These are phyloP conservation scores for Epicampocera succincta DNA, from an alignment of 2,888 invertebrate species.

Conservation along the genomic window DNA sequence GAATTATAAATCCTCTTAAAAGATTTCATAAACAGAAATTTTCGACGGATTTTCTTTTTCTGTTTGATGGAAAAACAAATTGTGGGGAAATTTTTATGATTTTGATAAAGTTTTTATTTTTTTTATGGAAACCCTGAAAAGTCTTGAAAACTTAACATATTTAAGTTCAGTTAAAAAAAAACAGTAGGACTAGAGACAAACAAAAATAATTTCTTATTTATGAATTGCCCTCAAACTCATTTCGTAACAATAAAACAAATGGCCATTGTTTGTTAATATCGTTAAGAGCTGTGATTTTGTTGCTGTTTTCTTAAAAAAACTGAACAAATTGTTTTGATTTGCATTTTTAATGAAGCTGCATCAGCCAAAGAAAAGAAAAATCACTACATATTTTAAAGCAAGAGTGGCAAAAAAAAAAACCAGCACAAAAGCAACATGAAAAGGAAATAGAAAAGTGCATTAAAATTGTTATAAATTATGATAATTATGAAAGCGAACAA, in stretches of 20 bases:
- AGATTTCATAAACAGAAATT: no score
- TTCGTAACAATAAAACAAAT: conserved; percentile 23
- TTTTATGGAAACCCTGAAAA: no score
- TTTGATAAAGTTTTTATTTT: no score
- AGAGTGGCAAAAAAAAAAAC: neutral
- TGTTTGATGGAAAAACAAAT: no score
- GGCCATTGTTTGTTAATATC: conserved; percentile 30
- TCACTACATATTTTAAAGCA: conserved; percentile 1
- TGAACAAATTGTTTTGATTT: conserved; percentile 31
- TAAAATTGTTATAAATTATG: conserved; percentile 28
- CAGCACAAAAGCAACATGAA: conserved; percentile 11
- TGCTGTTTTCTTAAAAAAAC: neutral
- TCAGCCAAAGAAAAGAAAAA: neutral
- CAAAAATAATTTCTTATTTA: neutral
- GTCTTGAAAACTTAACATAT: no score
- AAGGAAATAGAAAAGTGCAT: neutral
- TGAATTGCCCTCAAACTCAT: conserved; percentile 7
- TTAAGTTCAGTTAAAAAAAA: no score
- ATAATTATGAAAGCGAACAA: conserved; percentile 34
- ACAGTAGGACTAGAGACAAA: no score
- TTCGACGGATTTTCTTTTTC: no score
- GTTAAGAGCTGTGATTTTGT: conserved; percentile 18
- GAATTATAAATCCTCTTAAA: no score
- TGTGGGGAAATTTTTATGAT: no score
- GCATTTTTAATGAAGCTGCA: conserved; percentile 36